Evolutionary conservation across 2,797 vertebrate species (phyloP).

Genomic region (Sorex maritimensis): DNA sequence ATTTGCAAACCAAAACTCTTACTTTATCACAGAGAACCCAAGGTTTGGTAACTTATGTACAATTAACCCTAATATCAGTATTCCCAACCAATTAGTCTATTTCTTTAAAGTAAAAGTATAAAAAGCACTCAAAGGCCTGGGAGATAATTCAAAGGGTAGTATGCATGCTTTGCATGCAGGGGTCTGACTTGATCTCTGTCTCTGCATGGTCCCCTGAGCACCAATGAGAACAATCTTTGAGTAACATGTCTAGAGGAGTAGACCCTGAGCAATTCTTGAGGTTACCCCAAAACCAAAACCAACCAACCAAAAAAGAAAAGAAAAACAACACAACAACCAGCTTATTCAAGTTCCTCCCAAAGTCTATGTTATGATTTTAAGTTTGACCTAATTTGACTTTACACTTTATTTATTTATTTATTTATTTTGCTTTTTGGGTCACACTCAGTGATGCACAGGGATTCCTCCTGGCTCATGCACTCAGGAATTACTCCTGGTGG

Average conservation of each 20-base stretch:
- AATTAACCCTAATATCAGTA: neutral
- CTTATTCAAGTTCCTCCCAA: neutral
- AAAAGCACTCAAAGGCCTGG: neutral
- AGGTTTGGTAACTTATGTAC: slow-evolving; percentile 54
- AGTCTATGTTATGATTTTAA: slow-evolving; percentile 32
- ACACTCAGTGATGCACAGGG: no score
- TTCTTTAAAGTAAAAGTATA: slow-evolving; percentile 2
- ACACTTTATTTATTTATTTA: neutral
- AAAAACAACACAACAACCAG: no score
- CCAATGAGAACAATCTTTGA: no score
- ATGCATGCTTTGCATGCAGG: no score
- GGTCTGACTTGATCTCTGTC: no score
- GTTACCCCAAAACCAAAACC: no score
- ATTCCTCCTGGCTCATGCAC: neutral
- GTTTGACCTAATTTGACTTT: neutral
- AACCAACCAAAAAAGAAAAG: no score
- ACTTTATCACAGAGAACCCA: slow-evolving; percentile 28
- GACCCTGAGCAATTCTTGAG: no score
- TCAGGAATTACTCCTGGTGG: no score
- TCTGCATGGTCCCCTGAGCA: no score
- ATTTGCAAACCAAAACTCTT: neutral
- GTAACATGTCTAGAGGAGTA: no score
- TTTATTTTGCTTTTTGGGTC: neutral
- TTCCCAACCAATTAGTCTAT: neutral
- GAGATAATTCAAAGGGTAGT: no score